Conservation (phyloP, 2,797 vertebrate species). For the Microctenopoma steveboyesi region DNA sequence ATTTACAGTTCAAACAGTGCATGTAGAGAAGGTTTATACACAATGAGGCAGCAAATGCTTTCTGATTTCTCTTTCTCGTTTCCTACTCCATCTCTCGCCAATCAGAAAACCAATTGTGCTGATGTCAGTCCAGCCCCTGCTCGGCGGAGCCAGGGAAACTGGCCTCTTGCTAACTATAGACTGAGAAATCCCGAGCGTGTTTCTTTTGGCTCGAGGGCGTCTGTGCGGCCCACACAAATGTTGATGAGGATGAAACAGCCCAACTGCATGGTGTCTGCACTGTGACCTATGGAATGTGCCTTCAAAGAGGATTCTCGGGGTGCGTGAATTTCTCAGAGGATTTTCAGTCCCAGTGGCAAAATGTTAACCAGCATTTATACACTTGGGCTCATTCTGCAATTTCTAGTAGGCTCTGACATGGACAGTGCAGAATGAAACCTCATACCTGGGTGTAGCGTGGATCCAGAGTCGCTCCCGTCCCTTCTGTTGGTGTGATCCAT, state of each 20-base stretch:
- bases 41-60: constrained; percentile 29
- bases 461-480: neutral
- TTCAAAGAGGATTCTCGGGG: constrained; percentile 71
- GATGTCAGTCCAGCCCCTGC: constrained; percentile 48
- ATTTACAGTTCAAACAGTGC: constrained; percentile 55
- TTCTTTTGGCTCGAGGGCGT: constrained; percentile 68
- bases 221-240: constrained; percentile 78
- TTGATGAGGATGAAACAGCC: constrained; percentile 75
- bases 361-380: constrained; percentile 45
- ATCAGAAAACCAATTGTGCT: constrained; percentile 35
- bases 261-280: constrained; percentile 71
- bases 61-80: constrained; percentile 27
- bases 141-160: constrained; percentile 64
- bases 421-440: constrained; percentile 18
- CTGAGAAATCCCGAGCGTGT: constrained; percentile 66
- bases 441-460: constrained; percentile 8
- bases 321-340: constrained; percentile 59
- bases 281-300: constrained; percentile 77
- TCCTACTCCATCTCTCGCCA: constrained; percentile 30
- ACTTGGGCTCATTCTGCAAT: constrained; percentile 23
- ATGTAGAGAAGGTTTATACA: constrained; percentile 33
- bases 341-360: constrained; percentile 43
- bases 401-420: constrained; percentile 7
- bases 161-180: constrained; percentile 75
- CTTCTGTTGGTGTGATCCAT: neutral